Evolutionary conservation across 2,797 vertebrate species (phyloP).

Genomic region (Urophycis tenuis): DNA sequence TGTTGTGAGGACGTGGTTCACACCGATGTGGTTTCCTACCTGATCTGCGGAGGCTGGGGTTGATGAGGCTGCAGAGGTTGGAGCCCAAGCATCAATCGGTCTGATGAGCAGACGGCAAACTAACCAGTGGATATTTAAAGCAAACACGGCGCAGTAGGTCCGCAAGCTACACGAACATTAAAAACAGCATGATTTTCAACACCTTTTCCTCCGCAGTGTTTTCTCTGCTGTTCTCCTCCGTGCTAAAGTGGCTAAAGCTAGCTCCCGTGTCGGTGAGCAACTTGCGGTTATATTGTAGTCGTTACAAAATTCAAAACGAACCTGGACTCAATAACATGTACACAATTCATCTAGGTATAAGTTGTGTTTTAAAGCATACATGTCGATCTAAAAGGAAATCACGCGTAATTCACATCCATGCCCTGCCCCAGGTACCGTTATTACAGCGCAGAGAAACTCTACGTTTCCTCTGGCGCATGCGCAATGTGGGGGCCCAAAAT

Average conservation of each 20-base stretch:
- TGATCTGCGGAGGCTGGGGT: background rate
- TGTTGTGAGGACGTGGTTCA: background rate
- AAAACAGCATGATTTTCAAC: background rate
- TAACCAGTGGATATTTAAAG: background rate
- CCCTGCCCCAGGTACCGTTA: constrained; percentile 5
- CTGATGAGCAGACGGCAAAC: background rate
- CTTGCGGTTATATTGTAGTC: background rate
- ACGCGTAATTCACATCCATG: background rate
- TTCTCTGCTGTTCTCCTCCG: background rate
- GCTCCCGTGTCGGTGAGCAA: background rate
- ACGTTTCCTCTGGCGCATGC: constrained; percentile 45
- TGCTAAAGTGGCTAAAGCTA: background rate
- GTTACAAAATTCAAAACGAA: background rate
- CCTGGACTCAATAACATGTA: background rate
- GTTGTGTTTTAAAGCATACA: background rate
- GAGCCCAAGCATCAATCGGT: background rate
- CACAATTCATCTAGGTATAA: background rate
- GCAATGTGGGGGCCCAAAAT: background rate
- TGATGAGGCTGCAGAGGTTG: background rate
- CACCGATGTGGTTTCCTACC: background rate
- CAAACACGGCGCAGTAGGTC: background rate
- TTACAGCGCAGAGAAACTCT: constrained; percentile 25
- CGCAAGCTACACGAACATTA: background rate
- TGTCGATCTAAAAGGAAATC: background rate
- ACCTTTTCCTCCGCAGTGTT: background rate